These are phyloP conservation scores for Drosophila maculinotata DNA, from an alignment of 2,888 invertebrate genomes.

Conservation along the genomic window DNA sequence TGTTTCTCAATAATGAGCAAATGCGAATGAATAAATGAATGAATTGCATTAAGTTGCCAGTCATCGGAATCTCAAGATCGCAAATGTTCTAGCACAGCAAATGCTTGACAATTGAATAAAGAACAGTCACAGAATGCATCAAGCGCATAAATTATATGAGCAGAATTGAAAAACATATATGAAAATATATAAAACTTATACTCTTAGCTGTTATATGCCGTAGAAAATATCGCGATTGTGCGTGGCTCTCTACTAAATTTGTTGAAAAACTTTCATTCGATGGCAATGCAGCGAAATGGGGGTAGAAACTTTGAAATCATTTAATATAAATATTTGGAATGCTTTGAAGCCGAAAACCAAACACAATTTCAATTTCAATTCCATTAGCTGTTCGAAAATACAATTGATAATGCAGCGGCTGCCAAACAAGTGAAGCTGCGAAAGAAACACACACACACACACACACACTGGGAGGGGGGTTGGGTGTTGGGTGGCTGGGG, in stretches of 20 bases:
- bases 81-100: neutral
- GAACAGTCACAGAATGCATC: too few relatives aligned
- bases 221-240: too few relatives aligned
- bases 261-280: neutral
- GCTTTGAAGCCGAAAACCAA: conserved; percentile 48
- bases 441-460: conserved; percentile 7
- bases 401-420: conserved; percentile 59
- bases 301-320: conserved; percentile 15
- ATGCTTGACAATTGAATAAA: neutral
- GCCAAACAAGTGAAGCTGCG: conserved; percentile 45
- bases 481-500: neutral
- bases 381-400: conserved; percentile 63
- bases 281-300: neutral
- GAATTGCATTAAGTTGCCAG: neutral
- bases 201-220: too few relatives aligned
- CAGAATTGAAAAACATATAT: too few relatives aligned
- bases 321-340: conserved; percentile 60
- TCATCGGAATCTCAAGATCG: neutral
- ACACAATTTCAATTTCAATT: conserved; percentile 66
- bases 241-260: neutral
- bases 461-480: neutral
- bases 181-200: too few relatives aligned
- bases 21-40: conserved; percentile 12
- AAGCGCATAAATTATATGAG: too few relatives aligned
- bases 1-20: conserved; percentile 12